Evolutionary conservation across 2,888 invertebrate genomes (phyloP).

Genomic region (Dorcus hopei): DNA sequence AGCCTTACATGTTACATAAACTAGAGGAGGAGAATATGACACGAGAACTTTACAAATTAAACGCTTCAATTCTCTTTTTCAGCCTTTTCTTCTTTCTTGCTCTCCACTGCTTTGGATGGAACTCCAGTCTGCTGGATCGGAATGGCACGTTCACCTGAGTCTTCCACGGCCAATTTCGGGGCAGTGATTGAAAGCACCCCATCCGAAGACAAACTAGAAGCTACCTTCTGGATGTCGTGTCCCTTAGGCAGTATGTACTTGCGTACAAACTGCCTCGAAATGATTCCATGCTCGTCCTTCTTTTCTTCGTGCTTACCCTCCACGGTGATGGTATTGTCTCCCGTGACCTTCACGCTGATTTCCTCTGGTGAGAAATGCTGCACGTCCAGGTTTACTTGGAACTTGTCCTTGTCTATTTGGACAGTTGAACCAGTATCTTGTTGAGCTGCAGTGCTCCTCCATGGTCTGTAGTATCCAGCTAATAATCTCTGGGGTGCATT

Average conservation of each 20-base stretch:
- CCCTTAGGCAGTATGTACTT: constrained; percentile 72
- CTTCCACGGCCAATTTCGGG: constrained; percentile 52
- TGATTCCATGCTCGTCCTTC: constrained; percentile 70
- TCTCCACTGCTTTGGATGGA: constrained; percentile 30
- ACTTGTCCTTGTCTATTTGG: constrained; percentile 62
- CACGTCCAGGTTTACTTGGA: constrained; percentile 71
- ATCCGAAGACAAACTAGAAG: constrained; percentile 72
- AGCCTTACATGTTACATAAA: too few species aligned
- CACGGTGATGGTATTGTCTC: constrained; percentile 64
- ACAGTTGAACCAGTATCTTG: constrained; percentile 56
- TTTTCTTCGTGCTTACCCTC: constrained; percentile 78
- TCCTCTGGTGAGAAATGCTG: constrained; percentile 77
- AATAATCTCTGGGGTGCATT: constrained; percentile 35
- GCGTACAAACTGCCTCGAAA: constrained; percentile 74
- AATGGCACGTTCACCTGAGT: constrained; percentile 45
- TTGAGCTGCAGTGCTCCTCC: constrained; percentile 56
- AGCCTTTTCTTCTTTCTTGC: not conserved
- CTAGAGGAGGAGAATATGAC: too few species aligned
- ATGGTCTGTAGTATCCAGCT: constrained; percentile 41
- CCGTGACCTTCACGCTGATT: constrained; percentile 69
- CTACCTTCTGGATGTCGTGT: constrained; percentile 68
- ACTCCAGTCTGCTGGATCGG: constrained; percentile 49
- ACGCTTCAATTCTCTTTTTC: too few species aligned
- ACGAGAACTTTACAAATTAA: too few species aligned
- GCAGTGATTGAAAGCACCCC: constrained; percentile 69